phyloP scores from a whole-genome alignment of 2,888 invertebrate genomes.

The Sympetrum striolatum region DNA sequence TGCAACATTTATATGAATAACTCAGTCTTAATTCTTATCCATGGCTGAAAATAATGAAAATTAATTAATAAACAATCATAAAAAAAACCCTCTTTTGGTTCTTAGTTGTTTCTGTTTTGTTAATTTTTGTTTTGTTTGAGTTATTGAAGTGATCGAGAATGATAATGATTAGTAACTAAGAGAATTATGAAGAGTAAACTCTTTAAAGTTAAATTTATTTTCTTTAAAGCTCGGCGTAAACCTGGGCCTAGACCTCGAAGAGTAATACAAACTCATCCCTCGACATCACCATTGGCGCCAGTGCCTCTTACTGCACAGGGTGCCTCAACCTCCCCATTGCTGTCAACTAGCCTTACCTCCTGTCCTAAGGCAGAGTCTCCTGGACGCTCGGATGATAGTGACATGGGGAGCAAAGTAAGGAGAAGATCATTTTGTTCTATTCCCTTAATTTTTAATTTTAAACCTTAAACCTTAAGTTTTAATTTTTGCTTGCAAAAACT shows the following conservation, averaged over 20 bases:
- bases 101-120: too few relatives aligned
- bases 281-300: constrained; percentile 59
- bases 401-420: constrained; percentile 26
- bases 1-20: too few relatives aligned
- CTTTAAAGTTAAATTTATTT: constrained; percentile 46
- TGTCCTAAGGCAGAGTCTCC: constrained; percentile 41
- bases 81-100: too few relatives aligned
- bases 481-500: too few relatives aligned
- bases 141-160: too few relatives aligned
- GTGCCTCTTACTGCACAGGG: constrained; percentile 60
- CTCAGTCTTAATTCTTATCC: too few relatives aligned
- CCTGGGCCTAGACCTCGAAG: constrained; percentile 75
- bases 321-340: constrained; percentile 55
- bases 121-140: too few relatives aligned
- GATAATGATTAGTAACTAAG: too few relatives aligned
- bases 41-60: too few relatives aligned
- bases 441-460: not conserved
- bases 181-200: too few relatives aligned
- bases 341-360: constrained; percentile 44
- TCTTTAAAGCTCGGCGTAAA: constrained; percentile 72
- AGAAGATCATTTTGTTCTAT: not conserved
- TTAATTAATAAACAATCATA: too few relatives aligned
- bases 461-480: too few relatives aligned
- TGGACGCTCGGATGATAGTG: constrained; percentile 30
- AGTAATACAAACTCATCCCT: constrained; percentile 59